Base-by-base conservation (phyloP, 2,113 vertebrate species). In the Forbesichthys agassizii region DNA sequence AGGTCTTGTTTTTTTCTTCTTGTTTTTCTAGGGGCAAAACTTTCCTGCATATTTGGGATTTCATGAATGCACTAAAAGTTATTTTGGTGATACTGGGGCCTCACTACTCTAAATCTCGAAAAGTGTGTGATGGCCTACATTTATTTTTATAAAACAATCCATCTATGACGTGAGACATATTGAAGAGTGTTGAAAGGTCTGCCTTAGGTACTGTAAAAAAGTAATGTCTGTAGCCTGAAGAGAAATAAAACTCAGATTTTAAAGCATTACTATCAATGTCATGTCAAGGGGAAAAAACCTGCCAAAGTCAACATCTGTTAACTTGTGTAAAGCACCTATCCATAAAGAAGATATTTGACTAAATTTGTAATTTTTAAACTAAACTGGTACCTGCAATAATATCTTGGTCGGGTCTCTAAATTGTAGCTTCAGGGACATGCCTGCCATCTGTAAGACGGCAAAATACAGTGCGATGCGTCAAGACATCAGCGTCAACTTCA, bases 281-380 rank as follows among this genome's bases (percentile, higher is more conserved):
- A 87, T 0, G 33, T 82, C 80, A 87, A 88, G 83, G 84, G 80
- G 81, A 84, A 64, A 69, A 12, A n/a, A 53, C 54, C 52, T 71
- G 63, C 46, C 53, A 60, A 69, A 47, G 47, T 11, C 57, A 33
- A 66, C 9, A 4, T 1, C 12, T 60, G 9, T 13, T 14, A 42
- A 16, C 57, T 60, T 6, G 14, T 42, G 12, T 33, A 6, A 8
- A 16, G 42, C 68, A 16, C 27, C 27, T 27, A 27, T 27, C 27
- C 27, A 42, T 8, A n/a, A 8, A 33, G 16, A 60, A 3, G 33
- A n/a, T 20, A 8, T 42, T 16, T 1, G 14, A 48, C 14, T 49
- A 51, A 33, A 46, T 54, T 33, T 16, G 33, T 47, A 4, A 48
- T 54, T 14, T 70, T 36, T 27, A 27, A 64, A 5, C 71, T 1